These are phyloP conservation scores for Dastarcus helophoroides DNA, from an alignment of 2,888 invertebrate genomes.

Conservation along the genomic window DNA sequence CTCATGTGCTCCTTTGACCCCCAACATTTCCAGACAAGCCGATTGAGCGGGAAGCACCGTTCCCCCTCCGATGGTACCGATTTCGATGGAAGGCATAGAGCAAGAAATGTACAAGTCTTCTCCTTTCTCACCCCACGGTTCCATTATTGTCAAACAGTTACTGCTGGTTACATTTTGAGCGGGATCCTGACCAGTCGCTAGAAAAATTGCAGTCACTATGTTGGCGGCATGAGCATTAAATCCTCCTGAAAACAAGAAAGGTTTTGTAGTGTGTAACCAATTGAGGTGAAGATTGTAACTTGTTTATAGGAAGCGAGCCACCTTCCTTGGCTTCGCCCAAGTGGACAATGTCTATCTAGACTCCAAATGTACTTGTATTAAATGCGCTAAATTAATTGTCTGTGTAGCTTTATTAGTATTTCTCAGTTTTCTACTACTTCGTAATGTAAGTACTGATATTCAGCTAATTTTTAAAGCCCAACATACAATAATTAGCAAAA, in stretches of 20 bases:
- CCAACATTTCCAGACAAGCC: slow-evolving; percentile 77
- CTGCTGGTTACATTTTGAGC: slow-evolving; percentile 93
- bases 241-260: slow-evolving; percentile 21
- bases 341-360: too few relatives aligned
- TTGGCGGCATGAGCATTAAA: slow-evolving; percentile 94
- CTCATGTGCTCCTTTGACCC: slow-evolving; percentile 61
- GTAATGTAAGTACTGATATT: too few relatives aligned
- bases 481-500: too few relatives aligned
- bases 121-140: slow-evolving; percentile 60
- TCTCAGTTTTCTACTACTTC: too few relatives aligned
- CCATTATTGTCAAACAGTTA: slow-evolving; percentile 91
- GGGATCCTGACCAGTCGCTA: slow-evolving; percentile 96
- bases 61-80: slow-evolving; percentile 92
- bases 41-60: slow-evolving; percentile 84
- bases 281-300: background rate
- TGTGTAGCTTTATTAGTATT: too few relatives aligned
- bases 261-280: background rate
- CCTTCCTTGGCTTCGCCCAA: slow-evolving; percentile 2
- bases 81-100: slow-evolving; percentile 94
- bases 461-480: too few relatives aligned
- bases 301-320: too few relatives aligned
- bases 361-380: too few relatives aligned
- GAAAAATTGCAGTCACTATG: slow-evolving; percentile 91
- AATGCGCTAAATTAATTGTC: too few relatives aligned
- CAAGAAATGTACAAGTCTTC: slow-evolving; percentile 84